Percentiles rank a stretch among this genome's conserved stretches.
phyloP scores from a whole-genome alignment of 2,888 invertebrate genomes.

The Hedychridium roseum region DNA sequence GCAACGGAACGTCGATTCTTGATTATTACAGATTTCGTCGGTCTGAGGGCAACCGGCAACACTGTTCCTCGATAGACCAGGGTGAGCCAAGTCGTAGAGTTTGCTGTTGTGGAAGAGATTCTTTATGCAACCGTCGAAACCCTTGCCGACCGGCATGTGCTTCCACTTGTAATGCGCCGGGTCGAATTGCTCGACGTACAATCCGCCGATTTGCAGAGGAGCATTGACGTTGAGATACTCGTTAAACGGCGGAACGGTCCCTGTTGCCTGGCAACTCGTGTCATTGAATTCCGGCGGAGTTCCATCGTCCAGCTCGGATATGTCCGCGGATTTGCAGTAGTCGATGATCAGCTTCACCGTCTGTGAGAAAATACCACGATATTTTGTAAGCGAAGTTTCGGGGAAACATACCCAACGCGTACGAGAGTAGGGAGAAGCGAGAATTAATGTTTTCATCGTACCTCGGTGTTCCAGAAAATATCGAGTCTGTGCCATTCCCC shows the following conservation, averaged over 20 bases:
- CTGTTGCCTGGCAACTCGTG: conserved; percentile 87
- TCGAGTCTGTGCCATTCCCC: conserved; percentile 98
- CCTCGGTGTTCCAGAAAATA: conserved; percentile 93
- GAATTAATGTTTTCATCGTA: conserved; percentile 28
- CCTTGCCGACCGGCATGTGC: conserved; percentile 87
- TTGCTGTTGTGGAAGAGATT: conserved; percentile 96
- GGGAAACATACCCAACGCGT: no score
- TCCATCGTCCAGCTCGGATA: conserved; percentile 90
- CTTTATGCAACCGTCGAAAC: conserved; percentile 95
- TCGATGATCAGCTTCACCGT: conserved; percentile 92
- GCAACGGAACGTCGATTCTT: conserved; percentile 85
- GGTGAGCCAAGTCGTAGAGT: conserved; percentile 93
- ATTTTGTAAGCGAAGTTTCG: background rate
- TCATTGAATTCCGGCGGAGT: conserved; percentile 89
- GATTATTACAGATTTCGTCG: conserved; percentile 89
- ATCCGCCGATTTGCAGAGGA: conserved; percentile 93
- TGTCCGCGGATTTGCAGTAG: conserved; percentile 88
- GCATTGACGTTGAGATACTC: conserved; percentile 96
- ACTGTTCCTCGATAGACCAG: conserved; percentile 86
- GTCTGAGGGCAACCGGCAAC: conserved; percentile 92
- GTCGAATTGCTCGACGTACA: conserved; percentile 89
- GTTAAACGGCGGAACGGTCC: conserved; percentile 91
- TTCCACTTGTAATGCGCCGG: conserved; percentile 91
- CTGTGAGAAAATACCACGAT: conserved; percentile 49
- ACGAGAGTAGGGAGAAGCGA: no score